Conservation (phyloP, 2,888 invertebrate genomes). For the Nephrotoma appendiculata region DNA sequence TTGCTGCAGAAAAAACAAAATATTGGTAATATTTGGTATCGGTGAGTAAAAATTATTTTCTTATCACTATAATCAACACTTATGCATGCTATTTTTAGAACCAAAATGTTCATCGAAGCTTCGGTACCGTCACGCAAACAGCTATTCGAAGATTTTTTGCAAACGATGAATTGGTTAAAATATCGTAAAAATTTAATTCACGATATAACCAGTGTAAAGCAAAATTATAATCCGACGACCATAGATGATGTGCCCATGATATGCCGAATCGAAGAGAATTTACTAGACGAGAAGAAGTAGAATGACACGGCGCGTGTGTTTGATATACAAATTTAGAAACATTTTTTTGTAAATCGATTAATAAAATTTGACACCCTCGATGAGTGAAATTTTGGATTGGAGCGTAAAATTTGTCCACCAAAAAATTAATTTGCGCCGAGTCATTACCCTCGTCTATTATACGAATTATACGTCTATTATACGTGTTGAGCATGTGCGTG, state of each 20-base stretch:
- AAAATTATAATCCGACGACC: constrained; percentile 17
- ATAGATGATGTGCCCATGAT: constrained; percentile 26
- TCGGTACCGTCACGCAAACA: constrained; percentile 25
- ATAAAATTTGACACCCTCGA: background rate
- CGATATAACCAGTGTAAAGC: constrained; percentile 3
- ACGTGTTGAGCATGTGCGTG: background rate
- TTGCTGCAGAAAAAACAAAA: constrained; percentile 38
- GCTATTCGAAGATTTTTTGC: constrained; percentile 23
- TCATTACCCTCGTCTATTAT: background rate
- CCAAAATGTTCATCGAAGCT: constrained; percentile 22
- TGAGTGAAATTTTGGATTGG: background rate
- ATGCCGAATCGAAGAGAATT: constrained; percentile 24
- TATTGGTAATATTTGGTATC: constrained; percentile 29
- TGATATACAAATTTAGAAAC: background rate
- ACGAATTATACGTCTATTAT: background rate
- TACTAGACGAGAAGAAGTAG: background rate
- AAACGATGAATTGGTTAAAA: constrained; percentile 24
- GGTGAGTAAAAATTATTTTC: constrained; percentile 11
- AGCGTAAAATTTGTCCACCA: background rate
- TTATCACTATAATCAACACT: background rate
- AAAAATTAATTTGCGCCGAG: background rate
- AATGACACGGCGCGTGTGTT: background rate
- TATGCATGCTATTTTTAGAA: constrained; percentile 5
- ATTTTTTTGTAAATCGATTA: background rate
- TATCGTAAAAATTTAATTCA: constrained; percentile 21